These are phyloP conservation scores for Tubulanus polymorphus DNA, from an alignment of 2,888 invertebrate genomes.

Conservation along the genomic window DNA sequence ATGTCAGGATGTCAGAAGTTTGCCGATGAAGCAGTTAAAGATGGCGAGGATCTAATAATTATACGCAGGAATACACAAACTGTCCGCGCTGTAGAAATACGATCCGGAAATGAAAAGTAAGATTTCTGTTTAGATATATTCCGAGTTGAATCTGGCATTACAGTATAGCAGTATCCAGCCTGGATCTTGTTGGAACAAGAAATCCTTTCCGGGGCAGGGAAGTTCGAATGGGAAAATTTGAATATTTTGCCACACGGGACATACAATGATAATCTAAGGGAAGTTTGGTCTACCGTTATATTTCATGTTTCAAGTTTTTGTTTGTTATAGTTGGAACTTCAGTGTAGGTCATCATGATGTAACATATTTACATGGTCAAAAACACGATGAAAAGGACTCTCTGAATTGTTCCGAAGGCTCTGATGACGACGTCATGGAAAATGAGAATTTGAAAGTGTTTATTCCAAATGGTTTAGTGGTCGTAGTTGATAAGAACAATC, in stretches of 20 bases:
- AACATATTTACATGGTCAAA: conserved; percentile 29
- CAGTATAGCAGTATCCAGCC: too few species aligned
- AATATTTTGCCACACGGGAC: too few species aligned
- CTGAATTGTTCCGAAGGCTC: conserved; percentile 9
- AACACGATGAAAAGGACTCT: conserved; percentile 6
- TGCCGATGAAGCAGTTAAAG: conserved; percentile 29
- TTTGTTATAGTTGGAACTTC: conserved; percentile 79
- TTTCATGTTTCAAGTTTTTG: not conserved
- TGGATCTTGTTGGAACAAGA: too few species aligned
- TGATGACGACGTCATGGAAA: conserved; percentile 7
- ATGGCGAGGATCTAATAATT: conserved; percentile 64
- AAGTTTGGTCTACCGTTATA: too few species aligned
- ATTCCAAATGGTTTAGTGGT: conserved; percentile 69
- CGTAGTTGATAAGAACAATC: conserved; percentile 63
- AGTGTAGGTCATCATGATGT: conserved; percentile 87
- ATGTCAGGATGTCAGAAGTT: conserved; percentile 31
- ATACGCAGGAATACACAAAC: conserved; percentile 80
- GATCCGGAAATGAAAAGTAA: conserved; percentile 78
- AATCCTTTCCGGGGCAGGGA: too few species aligned
- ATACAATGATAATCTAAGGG: too few species aligned
- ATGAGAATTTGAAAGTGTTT: conserved; percentile 32
- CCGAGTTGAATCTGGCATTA: not conserved
- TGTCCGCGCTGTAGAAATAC: conserved; percentile 83
- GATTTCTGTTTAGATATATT: too few species aligned
- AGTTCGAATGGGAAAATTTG: too few species aligned